These are phyloP conservation scores for Phaethornis superciliosus DNA, from an alignment of 2,113 vertebrate genomes.

Conservation along the genomic window DNA sequence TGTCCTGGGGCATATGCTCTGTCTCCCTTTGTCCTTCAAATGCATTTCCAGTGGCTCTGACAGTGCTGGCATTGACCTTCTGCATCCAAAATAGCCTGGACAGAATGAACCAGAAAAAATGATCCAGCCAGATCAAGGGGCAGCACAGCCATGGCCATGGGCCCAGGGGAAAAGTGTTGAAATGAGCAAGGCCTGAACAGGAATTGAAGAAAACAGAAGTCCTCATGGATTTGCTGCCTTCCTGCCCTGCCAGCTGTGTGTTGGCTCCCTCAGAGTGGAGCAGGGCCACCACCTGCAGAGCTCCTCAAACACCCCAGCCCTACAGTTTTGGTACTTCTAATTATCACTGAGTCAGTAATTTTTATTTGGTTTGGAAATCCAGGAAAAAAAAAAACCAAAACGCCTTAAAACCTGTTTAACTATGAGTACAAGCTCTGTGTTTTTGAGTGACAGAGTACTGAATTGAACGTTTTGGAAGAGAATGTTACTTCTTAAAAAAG, in stretches of 20 bases:
- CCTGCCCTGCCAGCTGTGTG: rapidly evolving
- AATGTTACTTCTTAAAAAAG: background rate
- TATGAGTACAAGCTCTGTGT: background rate
- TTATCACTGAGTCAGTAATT: background rate
- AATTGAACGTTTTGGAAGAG: background rate
- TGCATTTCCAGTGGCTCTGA: background rate
- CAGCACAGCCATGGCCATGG: background rate
- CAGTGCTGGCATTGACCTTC: conserved; percentile 14
- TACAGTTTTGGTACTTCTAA: background rate
- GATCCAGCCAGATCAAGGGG: background rate
- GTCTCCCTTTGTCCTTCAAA: conserved; percentile 6
- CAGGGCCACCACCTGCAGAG: background rate
- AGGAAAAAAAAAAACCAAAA: background rate
- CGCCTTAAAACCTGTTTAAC: background rate
- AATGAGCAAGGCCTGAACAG: background rate
- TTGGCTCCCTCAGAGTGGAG: rapidly evolving
- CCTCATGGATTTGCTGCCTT: background rate
- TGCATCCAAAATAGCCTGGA: background rate
- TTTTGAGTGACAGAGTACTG: background rate
- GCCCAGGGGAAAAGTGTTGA: background rate
- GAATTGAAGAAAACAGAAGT: background rate
- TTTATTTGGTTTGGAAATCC: background rate
- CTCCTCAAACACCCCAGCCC: background rate
- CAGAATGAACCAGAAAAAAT: background rate
- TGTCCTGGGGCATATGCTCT: conserved; percentile 14